Evolutionary conservation across 2,888 invertebrate species (phyloP), one percentile per base, ranked within the genome.

Genomic region (Azorinus chamasolen): DNA sequence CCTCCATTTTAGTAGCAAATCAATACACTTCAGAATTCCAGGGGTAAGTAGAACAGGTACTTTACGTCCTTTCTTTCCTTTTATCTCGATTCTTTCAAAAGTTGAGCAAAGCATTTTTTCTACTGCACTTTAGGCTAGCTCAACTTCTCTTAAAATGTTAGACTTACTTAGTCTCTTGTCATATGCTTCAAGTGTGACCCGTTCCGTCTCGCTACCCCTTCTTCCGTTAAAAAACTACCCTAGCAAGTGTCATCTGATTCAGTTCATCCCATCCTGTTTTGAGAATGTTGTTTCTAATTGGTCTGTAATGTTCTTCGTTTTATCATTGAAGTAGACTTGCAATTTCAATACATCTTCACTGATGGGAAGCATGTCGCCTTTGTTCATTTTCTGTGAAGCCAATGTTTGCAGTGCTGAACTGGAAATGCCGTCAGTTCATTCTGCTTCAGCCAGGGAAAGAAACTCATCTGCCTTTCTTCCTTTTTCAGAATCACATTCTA

Each of bases 1-100:
- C 41, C 81, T 68, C 12, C 20, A 55, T 54, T 72, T 63, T 16
- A 81, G 12, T 5, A 77, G 59, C 32, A 77, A 46, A 46, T 73
- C 65, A 61, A 81, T 74, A 39, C 51, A 48, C 22, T 18, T 48
- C 32, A 59, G 51, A 2, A 76, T 10, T 39, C 20, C 55, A 14
- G 50, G 43, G 16, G 64, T 55, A 12, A 71, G 43, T 39, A 71
- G 50, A 32, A 64, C 64, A 14, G 71, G 71, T 0, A 71, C 71
- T 22, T 51, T 71, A 2, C 71, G 50, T 3, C 71, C 71, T 32
- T 45, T 64, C 46, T 71, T 64, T 18, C 64, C 71, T 37, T 58
- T 25, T n/a, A 71, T 71, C 43, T 71, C 71, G 5, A 71, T 48
- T 43, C 71, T 48, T 18, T n/a, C 25, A 55, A 71, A 51, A 12